Base-by-base conservation (phyloP, 2,113 vertebrate species). In the Tachuris rubrigastra region DNA sequence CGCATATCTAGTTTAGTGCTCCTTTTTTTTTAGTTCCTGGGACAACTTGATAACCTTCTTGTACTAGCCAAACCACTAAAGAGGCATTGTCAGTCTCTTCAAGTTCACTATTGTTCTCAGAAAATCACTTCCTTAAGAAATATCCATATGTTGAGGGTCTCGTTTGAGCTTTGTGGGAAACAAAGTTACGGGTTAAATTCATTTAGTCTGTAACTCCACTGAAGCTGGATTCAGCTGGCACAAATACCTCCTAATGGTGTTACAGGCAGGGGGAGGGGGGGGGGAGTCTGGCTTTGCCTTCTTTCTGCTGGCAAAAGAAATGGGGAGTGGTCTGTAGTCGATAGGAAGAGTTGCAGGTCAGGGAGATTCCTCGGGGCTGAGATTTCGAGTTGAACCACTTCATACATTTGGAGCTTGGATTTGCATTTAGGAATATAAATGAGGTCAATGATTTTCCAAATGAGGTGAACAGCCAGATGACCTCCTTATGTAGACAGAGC, bases 41-140 rank as follows among this genome's bases (percentile, higher is more conserved):
- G 83, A 90, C 53, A 60, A 72, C 58, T 95, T 69, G 86, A 90
- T 94, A 94, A 94, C 90, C 92, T 93, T 41, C 67, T 71, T 76
- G 39, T 85, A 60, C 56, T 47, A 94, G 93, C 94, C 89, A 95
- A 95, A 95, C 94, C 71, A 1, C 91, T 85, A 63, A 78, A 95
- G 71, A 96, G 25, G 42, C 88, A 92, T 66, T 92, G 90, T 91
- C 92, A 96, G 25, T 62, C 87, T 95, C 85, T 69, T 90, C 82
- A 84, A 96, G 72, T 78, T 88, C 66, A 82, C 94, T 87, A 96
- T 94, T 92, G 93, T 95, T 96, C 92, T 94, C 88, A 87, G 90
- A 92, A 96, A 96, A 96, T 95, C 72, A 92, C 76, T 96, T 97
- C 92, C 90, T 94, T 96, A 95, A 96, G 90, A 94, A 94, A 81